phyloP scores from a whole-genome alignment of 2,797 vertebrate genomes.

The Staurois parvus region DNA sequence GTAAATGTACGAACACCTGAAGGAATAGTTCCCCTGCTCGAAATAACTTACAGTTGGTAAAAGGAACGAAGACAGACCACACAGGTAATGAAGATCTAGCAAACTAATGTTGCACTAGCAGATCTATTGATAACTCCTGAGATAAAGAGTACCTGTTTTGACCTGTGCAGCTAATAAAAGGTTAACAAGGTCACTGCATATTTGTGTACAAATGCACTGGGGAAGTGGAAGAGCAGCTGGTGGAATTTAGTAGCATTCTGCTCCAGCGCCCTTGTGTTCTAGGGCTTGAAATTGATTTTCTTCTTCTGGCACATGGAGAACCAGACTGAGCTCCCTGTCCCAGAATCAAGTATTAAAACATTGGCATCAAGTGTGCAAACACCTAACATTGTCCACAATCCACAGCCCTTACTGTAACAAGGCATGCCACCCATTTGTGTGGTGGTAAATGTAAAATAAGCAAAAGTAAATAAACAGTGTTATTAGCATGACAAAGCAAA shows the following conservation, averaged over 20 bases:
- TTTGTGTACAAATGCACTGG: conserved; percentile 34
- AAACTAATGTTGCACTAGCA: background rate
- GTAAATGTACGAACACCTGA: background rate
- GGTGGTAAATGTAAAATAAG: background rate
- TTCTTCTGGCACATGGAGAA: conserved; percentile 67
- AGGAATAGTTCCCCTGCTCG: background rate
- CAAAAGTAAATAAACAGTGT: background rate
- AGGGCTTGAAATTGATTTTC: conserved; percentile 71
- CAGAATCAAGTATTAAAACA: conserved; percentile 39
- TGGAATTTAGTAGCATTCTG: conserved; percentile 67
- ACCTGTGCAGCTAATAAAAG: conserved; percentile 34
- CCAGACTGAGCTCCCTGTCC: conserved; percentile 51
- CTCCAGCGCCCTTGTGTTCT: conserved; percentile 65
- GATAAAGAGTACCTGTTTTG: background rate
- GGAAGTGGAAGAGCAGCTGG: conserved; percentile 63
- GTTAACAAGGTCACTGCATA: conserved; percentile 51
- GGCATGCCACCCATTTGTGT: too few relatives aligned
- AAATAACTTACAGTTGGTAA: background rate
- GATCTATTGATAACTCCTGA: background rate
- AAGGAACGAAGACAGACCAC: background rate
- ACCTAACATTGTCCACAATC: background rate
- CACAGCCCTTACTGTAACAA: conserved; percentile 25
- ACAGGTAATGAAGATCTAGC: background rate
- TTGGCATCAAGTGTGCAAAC: conserved; percentile 17
- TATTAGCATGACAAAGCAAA: background rate